These are phyloP conservation scores for Anodontia alba DNA, from an alignment of 2,888 invertebrate genomes.

Conservation along the genomic window DNA sequence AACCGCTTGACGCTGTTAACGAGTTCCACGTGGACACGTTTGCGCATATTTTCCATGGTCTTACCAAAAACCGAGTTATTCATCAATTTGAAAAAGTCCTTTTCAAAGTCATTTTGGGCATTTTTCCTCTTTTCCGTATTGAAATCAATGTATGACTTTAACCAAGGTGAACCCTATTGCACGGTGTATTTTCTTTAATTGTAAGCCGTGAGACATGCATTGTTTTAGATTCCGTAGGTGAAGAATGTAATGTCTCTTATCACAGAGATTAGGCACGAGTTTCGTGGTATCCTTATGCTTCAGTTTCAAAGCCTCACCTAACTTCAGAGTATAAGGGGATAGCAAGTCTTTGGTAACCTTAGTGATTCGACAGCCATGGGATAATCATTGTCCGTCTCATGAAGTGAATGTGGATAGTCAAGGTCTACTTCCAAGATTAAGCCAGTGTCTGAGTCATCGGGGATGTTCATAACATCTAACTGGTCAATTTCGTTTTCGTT, in stretches of 20 bases:
- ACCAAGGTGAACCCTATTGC: constrained; percentile 52
- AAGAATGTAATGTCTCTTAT: constrained; percentile 5
- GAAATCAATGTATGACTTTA: constrained; percentile 73
- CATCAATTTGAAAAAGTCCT: constrained; percentile 76
- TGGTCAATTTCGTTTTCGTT: background rate
- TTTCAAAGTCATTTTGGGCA: constrained; percentile 77
- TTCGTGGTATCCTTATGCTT: constrained; percentile 29
- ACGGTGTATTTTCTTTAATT: background rate
- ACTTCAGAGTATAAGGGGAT: background rate
- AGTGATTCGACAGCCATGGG: constrained; percentile 53
- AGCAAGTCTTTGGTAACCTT: background rate
- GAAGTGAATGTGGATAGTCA: constrained; percentile 82
- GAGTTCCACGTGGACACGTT: constrained; percentile 68
- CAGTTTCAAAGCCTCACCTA: background rate
- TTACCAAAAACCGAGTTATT: constrained; percentile 81
- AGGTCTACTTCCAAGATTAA: constrained; percentile 85
- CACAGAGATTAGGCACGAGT: constrained; percentile 28
- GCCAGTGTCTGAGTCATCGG: constrained; percentile 41
- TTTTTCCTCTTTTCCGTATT: constrained; percentile 66
- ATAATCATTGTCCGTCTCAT: constrained; percentile 79
- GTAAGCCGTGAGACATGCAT: background rate
- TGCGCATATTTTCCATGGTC: constrained; percentile 84
- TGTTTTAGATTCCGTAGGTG: constrained; percentile 8
- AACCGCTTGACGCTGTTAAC: constrained; percentile 2
- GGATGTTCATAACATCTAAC: constrained; percentile 37